These are phyloP conservation scores for Ptiloglossa arizonensis DNA, from an alignment of 1,140 invertebrate species.

Conservation along the genomic window DNA sequence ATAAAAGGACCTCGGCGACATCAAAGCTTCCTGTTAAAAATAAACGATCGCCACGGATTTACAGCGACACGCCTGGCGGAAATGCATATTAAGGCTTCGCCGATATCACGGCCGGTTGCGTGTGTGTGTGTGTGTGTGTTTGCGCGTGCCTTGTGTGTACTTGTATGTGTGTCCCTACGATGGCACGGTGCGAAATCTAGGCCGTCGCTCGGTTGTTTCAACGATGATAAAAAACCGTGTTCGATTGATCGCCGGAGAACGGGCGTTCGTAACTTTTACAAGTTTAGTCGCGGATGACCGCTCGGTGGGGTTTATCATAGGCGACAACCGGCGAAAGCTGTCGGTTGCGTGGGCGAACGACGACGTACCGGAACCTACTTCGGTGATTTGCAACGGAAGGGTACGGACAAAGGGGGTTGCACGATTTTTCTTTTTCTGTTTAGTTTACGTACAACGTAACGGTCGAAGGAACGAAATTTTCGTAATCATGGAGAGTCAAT, in stretches of 20 bases:
- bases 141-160: too few species aligned
- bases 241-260: background rate
- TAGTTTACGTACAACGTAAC: too few species aligned
- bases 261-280: background rate
- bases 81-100: conserved; percentile 18
- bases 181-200: conserved; percentile 4
- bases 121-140: too few species aligned
- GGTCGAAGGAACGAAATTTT: too few species aligned
- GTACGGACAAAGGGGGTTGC: background rate
- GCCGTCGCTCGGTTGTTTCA: conserved; percentile 4
- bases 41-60: conserved; percentile 12
- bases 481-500: too few species aligned
- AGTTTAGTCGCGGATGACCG: background rate
- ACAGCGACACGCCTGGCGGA: conserved; percentile 1
- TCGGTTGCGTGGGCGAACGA: background rate
- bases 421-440: too few species aligned
- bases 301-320: background rate
- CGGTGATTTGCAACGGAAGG: background rate
- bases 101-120: background rate
- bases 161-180: too few species aligned
- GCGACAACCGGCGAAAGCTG: background rate
- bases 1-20: conserved; percentile 6
- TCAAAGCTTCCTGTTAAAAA: conserved; percentile 23
- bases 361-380: background rate
- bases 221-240: background rate